Base-by-base conservation (phyloP, 2,888 invertebrate genomes). In the Lutraria lutraria region DNA sequence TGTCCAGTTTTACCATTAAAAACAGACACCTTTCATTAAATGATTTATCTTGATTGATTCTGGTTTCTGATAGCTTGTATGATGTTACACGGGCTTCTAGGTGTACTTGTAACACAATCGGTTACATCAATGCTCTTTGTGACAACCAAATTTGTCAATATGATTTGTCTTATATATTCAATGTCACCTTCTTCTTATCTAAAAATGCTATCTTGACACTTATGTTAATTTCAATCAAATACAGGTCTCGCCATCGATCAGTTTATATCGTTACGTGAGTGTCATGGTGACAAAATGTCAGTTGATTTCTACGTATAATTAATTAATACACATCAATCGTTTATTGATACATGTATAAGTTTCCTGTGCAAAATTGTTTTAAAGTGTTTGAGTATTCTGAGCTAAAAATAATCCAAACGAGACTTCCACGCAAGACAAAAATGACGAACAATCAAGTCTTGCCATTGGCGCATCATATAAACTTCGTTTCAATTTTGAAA, bases 211-310 rank as follows among this genome's bases (percentile, higher is more conserved):
- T 34, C 13, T 76, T 76, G 76, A 76, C 76, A 25, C 31, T 8
- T 76, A 76, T 76, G 76, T 31, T 31, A 76, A 76, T 76, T 76
- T 31, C 13, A 25, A 76, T 76, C 19, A 10, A 34, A 31, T 34
- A 76, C 19, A 31, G 25, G 29, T 34, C 31, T 76, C 34, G 19
- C 4, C 76, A 76, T 31, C 76, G 13, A 34, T 76, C 76, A 76
- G 76, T 76, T 31, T 31, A 3, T 16, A 13, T 76, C 1, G 76
- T 76, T 31, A 76, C 76, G 34, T 76, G 34, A 34, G 31, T 76
- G 76, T 76, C 76, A 76, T 76, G 15, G 76, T 76, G 76, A 34
- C 76, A 76, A 31, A 76, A 34, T 76, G 76, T 76, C 31, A 76
- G 19, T 31, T 34, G 31, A 34, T 34, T 13, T 76, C 31, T 34